These are phyloP conservation scores for Thalassophryne amazonica DNA, from an alignment of 2,797 vertebrate species.

Conservation along the genomic window DNA sequence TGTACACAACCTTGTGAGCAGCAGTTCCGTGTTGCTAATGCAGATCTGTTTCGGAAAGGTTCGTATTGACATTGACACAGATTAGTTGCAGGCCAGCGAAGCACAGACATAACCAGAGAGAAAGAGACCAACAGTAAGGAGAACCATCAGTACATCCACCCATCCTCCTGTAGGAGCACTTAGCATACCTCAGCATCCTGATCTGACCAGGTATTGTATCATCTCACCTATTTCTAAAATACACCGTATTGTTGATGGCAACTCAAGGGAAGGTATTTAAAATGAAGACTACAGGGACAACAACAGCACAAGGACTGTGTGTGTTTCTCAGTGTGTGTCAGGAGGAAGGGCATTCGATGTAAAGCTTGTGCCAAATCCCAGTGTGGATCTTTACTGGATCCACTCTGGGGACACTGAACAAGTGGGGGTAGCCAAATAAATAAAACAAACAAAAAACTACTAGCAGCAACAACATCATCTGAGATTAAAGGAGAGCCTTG, in stretches of 20 bases:
- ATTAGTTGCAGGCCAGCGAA: constrained; percentile 61
- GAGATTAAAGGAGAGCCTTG: no score
- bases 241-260: constrained; percentile 8
- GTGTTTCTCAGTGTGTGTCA: no score
- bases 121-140: neutral
- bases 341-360: no score
- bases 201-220: constrained; percentile 15
- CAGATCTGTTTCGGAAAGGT: constrained; percentile 63
- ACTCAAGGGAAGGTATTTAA: no score
- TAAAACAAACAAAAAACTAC: no score
- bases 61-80: constrained; percentile 68
- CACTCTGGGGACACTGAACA: no score
- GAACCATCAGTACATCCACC: neutral
- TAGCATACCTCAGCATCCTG: neutral
- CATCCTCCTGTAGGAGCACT: constrained; percentile 2
- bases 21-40: constrained; percentile 17
- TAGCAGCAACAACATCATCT: no score
- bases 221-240: constrained; percentile 21
- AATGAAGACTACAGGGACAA: no score
- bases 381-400: no score
- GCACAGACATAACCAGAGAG: constrained; percentile 19
- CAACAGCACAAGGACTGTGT: no score
- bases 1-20: constrained; percentile 23
- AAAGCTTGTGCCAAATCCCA: no score
- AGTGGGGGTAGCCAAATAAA: no score